Evolutionary conservation across 2,888 invertebrate species (phyloP).

Genomic region (Hymenopus coronatus): DNA sequence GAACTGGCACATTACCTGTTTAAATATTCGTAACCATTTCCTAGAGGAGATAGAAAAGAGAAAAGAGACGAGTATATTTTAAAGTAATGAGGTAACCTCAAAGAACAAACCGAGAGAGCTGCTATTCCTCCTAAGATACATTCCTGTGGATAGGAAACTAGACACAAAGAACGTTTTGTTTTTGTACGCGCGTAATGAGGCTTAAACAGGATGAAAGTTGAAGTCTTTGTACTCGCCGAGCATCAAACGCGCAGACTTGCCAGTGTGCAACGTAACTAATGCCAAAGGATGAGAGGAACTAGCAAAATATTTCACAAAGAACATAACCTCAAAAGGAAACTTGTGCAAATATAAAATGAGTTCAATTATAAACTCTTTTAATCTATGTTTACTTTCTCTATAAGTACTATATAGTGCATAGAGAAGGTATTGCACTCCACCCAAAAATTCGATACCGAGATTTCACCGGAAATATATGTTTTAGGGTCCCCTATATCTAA

Average conservation of each 20-base stretch:
- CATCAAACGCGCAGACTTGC: neutral
- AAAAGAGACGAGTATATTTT: neutral
- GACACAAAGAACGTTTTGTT: neutral
- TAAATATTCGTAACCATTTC: no score
- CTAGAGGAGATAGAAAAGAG: neutral
- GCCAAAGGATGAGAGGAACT: neutral
- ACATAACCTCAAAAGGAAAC: no score
- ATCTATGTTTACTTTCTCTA: no score
- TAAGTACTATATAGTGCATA: no score
- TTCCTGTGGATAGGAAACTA: neutral
- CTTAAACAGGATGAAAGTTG: neutral
- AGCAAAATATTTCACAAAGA: neutral
- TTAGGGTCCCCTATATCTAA: no score
- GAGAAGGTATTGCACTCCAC: no score
- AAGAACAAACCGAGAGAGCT: neutral
- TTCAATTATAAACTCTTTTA: no score
- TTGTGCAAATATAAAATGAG: no score
- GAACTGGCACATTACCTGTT: neutral
- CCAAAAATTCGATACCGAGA: no score
- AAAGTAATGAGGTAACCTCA: neutral
- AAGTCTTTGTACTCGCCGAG: neutral
- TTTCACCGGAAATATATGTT: no score
- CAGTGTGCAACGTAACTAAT: neutral
- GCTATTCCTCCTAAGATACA: no score
- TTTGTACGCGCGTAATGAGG: neutral